Evolutionary conservation across 92 coral and sea anemone genomes (phyloP).

Genomic region (Parazoanthus darwini): DNA sequence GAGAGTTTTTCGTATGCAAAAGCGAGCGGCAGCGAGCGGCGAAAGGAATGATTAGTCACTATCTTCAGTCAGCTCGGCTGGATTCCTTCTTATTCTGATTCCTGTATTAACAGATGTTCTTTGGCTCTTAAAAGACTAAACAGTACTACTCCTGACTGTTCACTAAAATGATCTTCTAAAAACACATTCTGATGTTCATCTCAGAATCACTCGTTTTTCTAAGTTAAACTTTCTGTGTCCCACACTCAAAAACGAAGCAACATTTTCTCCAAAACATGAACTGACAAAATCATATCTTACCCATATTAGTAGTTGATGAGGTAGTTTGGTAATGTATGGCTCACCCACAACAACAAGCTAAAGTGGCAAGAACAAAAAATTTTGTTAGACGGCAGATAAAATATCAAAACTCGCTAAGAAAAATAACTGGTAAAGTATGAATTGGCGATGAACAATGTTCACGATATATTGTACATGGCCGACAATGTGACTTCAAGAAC

Average conservation of each 20-base stretch:
- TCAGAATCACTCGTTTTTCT: too few relatives aligned
- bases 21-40: too few relatives aligned
- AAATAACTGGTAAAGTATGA: neutral
- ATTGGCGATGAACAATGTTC: neutral
- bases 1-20: too few relatives aligned
- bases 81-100: too few relatives aligned
- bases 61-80: too few relatives aligned
- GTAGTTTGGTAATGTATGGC: conserved; percentile 64
- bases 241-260: neutral
- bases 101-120: too few relatives aligned
- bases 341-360: conserved; percentile 83
- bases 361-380: neutral
- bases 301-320: conserved; percentile 82
- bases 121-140: too few relatives aligned
- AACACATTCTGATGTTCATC: too few relatives aligned
- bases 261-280: neutral
- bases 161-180: too few relatives aligned
- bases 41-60: too few relatives aligned
- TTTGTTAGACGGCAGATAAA: neutral
- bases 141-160: too few relatives aligned
- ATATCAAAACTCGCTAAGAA: neutral
- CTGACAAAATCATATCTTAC: conserved; percentile 47
- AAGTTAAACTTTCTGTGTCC: too few relatives aligned
- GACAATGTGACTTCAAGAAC: neutral
- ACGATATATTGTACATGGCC: neutral